Evolutionary conservation across 1,140 invertebrate genomes (phyloP).

Genomic region (Trichonephila clavata): DNA sequence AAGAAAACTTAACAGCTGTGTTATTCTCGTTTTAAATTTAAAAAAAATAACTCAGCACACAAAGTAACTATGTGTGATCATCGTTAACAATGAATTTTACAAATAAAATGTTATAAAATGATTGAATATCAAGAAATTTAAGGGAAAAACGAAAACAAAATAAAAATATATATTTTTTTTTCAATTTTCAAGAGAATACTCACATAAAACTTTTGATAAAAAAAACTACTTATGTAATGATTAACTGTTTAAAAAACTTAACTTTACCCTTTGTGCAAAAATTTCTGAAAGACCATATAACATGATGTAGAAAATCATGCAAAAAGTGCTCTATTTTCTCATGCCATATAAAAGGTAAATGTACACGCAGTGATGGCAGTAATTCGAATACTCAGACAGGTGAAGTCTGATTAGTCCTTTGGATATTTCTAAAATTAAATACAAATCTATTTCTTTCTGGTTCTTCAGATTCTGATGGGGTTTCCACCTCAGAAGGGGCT

Average conservation of each 20-base stretch:
- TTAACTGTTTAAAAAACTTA: conserved; percentile 17
- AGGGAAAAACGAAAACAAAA: neutral
- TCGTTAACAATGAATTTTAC: neutral
- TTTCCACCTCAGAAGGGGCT: conserved; percentile 73
- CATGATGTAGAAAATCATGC: conserved; percentile 76
- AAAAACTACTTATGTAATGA: conserved; percentile 18
- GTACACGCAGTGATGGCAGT: neutral
- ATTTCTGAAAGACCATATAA: conserved; percentile 68
- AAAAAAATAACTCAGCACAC: neutral
- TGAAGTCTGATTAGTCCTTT: conserved; percentile 73
- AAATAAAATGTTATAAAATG: neutral
- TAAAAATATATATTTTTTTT: neutral
- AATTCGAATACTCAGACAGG: conserved; percentile 57
- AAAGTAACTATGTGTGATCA: neutral
- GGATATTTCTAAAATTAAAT: conserved; percentile 69
- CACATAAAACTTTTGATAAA: conserved; percentile 10
- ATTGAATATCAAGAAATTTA: neutral
- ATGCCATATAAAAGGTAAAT: conserved; percentile 58
- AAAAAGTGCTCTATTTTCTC: conserved; percentile 31
- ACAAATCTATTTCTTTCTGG: conserved; percentile 65
- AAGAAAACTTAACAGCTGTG: neutral
- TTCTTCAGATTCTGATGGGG: conserved; percentile 68
- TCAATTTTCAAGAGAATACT: neutral
- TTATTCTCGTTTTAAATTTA: neutral
- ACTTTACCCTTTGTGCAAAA: conserved; percentile 46